Conservation (phyloP, 2,797 vertebrate species). For the Artibeus lituratus region DNA sequence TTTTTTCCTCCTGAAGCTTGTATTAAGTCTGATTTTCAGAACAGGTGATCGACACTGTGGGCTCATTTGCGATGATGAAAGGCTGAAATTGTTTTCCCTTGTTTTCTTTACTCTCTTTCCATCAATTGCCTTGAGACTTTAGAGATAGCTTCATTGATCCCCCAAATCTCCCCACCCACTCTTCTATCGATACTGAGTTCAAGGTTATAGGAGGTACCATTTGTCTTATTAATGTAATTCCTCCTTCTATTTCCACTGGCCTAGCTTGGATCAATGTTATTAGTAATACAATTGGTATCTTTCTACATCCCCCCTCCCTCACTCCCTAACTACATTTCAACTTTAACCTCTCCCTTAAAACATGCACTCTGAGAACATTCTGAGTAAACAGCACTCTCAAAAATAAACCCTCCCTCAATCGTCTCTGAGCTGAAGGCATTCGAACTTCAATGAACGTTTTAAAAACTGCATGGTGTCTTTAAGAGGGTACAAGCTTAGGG, state of each 20-base stretch:
- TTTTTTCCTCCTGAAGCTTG: background rate
- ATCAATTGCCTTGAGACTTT: constrained; percentile 66
- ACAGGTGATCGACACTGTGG: background rate
- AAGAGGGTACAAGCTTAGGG: background rate
- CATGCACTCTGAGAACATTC: constrained; percentile 46
- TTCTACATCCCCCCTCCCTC: constrained; percentile 6
- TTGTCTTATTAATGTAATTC: constrained; percentile 71
- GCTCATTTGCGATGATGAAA: constrained; percentile 56
- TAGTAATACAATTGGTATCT: constrained; percentile 59
- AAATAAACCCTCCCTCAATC: background rate
- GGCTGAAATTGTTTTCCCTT: constrained; percentile 34
- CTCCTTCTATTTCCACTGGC: background rate
- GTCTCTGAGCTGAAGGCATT: constrained; percentile 17
- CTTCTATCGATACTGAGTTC: constrained; percentile 54
- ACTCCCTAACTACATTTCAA: background rate
- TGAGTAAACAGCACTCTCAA: constrained; percentile 10
- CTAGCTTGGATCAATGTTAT: constrained; percentile 65
- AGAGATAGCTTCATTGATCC: constrained; percentile 57
- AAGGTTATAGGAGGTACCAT: constrained; percentile 59
- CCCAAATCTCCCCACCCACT: constrained; percentile 44
- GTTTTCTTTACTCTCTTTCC: constrained; percentile 59
- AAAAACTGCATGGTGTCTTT: background rate
- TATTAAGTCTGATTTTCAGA: constrained; percentile 26
- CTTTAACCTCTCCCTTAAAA: constrained; percentile 17
- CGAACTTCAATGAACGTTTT: constrained; percentile 3